Evolutionary conservation across 2,797 vertebrate species (phyloP).

Genomic region (Notamacropus eugenii): DNA sequence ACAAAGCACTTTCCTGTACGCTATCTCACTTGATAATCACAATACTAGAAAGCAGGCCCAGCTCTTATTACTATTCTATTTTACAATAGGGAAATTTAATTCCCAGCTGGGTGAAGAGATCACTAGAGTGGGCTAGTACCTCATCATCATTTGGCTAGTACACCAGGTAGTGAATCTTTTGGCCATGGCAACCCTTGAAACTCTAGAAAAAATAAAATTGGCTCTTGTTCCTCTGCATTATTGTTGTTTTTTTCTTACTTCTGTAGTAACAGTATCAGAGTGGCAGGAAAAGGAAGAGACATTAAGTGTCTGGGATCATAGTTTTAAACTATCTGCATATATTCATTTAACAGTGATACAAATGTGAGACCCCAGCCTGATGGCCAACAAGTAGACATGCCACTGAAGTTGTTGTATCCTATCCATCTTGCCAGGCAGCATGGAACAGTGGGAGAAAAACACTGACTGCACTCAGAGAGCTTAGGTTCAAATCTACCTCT

Average conservation of each 20-base stretch:
- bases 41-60: background rate
- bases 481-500: background rate
- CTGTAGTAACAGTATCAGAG: background rate
- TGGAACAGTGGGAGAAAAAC: background rate
- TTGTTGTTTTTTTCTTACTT: background rate
- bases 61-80: background rate
- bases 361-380: background rate
- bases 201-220: background rate
- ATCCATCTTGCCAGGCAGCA: background rate
- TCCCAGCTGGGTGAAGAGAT: background rate
- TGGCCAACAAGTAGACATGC: background rate
- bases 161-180: background rate
- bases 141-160: background rate
- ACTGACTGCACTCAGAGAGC: background rate
- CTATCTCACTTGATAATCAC: background rate
- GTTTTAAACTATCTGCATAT: background rate
- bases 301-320: background rate
- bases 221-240: background rate
- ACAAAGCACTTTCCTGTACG: background rate
- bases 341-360: background rate
- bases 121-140: background rate
- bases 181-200: background rate
- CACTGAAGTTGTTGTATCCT: background rate
- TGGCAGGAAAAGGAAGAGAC: background rate
- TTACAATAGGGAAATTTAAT: constrained; percentile 2